Evolutionary conservation across 2,888 invertebrate species (phyloP), one percentile per base, ranked within the genome.

Genomic region (Megalurothrips usitatus): DNA sequence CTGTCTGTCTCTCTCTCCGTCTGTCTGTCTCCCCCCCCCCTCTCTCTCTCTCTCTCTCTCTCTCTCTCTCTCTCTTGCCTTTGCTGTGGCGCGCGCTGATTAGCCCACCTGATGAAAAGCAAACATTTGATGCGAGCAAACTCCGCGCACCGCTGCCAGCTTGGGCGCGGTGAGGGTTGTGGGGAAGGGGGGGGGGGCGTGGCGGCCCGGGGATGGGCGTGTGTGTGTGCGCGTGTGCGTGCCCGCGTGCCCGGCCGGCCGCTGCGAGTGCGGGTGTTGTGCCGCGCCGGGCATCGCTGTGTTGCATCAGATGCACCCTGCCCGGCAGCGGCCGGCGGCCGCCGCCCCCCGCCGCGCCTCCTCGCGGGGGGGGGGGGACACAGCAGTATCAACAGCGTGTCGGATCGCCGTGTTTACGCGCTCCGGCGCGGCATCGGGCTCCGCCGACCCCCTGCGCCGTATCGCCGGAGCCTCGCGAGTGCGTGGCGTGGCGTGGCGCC

Each of bases 81-180:
- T 75, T 75, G 10, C 68, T 26, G 68, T 2, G 68, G 68, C 68
- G 68, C 68, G 68, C 68, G 68, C 68, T 75, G 68, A 75, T 75
- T 75, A 75, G 68, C 68, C 68, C 68, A 75, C 68, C 68, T 75
- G 68, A 75, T 75, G 68, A 75, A 75, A 75, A 75, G 68, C 68
- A 75, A 75, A 75, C 68, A 75, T 75, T 75, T 75, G 68, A 75
- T 75, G 68, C 68, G 68, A 75, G 68, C 68, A 75, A 75, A 75
- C 68, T 75, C 68, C 19, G 26, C 68, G 68, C 68, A 75, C 68
- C 68, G 68, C 68, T 75, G 68, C 68, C 68, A 58, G 58, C 58
- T 19, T 26, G 68, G 26, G 23, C 68, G 68, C 8, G 68, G 68
- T 26, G 68, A 11, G 3, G 68, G n/a, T 6, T 3, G 68, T 4